Conservation (phyloP, 2,888 invertebrate genomes). For the Hypena proboscidalis region DNA sequence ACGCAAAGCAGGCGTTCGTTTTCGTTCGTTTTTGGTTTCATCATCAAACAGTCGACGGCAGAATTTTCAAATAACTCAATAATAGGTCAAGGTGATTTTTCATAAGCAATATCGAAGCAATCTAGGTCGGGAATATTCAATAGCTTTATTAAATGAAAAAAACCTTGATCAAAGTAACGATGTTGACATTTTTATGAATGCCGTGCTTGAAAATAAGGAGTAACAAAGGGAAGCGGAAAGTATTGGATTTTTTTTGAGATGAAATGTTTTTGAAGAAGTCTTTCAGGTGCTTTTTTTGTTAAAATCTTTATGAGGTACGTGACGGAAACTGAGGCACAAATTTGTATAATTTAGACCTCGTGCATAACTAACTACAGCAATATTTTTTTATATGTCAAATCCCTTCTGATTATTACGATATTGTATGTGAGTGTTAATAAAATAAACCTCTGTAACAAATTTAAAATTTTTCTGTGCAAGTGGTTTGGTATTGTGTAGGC, state of each 20-base stretch:
- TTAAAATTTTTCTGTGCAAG: too few species aligned
- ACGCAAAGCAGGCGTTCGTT: too few species aligned
- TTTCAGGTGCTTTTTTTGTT: too few species aligned
- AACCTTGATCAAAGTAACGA: conserved; percentile 15
- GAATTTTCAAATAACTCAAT: conserved; percentile 7
- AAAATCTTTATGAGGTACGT: too few species aligned
- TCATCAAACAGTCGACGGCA: too few species aligned
- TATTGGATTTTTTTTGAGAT: conserved; percentile 2
- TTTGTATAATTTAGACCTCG: too few species aligned
- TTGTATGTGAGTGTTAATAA: neutral
- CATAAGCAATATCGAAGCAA: conserved; percentile 20
- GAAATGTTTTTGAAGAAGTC: neutral
- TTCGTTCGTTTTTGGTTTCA: too few species aligned
- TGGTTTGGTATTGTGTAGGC: too few species aligned
- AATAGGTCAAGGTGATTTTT: conserved; percentile 35
- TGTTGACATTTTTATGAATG: conserved; percentile 20
- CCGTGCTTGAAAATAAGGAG: conserved; percentile 18
- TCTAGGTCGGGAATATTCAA: conserved; percentile 18
- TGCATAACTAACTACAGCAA: too few species aligned
- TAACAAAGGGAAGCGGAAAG: conserved; percentile 6
- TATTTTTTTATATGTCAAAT: too few species aligned
- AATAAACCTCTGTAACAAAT: neutral
- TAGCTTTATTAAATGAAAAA: conserved; percentile 33
- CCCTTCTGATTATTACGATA: neutral
- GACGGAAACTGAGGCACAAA: too few species aligned